Conservation (phyloP, 1,140 invertebrate genomes). For the Bombus pyrosoma region DNA sequence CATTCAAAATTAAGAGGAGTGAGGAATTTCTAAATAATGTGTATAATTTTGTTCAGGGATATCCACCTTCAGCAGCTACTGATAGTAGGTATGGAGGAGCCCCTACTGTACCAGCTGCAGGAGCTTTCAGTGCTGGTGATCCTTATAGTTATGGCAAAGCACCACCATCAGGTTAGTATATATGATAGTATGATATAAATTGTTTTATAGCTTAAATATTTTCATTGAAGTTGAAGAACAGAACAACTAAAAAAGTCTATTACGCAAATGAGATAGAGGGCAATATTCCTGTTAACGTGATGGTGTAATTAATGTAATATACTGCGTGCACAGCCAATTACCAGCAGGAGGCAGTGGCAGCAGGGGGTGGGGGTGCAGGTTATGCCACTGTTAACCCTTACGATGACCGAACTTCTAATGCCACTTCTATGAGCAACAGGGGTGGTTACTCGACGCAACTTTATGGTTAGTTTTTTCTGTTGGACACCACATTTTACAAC, state of each 20-base stretch:
- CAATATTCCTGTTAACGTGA: background rate
- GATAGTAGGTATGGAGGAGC: conserved; percentile 78
- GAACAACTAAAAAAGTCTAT: background rate
- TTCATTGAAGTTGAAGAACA: too few relatives aligned
- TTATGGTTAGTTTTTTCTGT: conserved; percentile 75
- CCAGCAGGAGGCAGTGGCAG: conserved; percentile 75
- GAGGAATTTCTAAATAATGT: background rate
- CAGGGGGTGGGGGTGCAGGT: conserved; percentile 67
- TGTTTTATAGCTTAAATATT: background rate
- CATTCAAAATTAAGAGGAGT: background rate
- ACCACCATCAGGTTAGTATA: conserved; percentile 75
- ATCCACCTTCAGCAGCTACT: conserved; percentile 74
- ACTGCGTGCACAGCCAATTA: conserved; percentile 73
- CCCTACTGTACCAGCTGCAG: conserved; percentile 73
- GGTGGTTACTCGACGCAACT: conserved; percentile 74
- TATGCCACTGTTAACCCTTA: conserved; percentile 72
- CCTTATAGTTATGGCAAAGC: conserved; percentile 81
- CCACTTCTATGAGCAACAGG: conserved; percentile 71
- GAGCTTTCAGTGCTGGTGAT: conserved; percentile 75
- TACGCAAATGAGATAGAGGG: background rate
- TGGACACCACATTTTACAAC: conserved; percentile 40
- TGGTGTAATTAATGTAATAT: conserved; percentile 55
- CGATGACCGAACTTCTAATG: conserved; percentile 75
- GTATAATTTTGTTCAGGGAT: conserved; percentile 70
- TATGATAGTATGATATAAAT: too few relatives aligned